Evolutionary conservation across 2,113 vertebrate species (phyloP), one percentile per base, ranked within the genome.

Genomic region (Toxotes chatareus): DNA sequence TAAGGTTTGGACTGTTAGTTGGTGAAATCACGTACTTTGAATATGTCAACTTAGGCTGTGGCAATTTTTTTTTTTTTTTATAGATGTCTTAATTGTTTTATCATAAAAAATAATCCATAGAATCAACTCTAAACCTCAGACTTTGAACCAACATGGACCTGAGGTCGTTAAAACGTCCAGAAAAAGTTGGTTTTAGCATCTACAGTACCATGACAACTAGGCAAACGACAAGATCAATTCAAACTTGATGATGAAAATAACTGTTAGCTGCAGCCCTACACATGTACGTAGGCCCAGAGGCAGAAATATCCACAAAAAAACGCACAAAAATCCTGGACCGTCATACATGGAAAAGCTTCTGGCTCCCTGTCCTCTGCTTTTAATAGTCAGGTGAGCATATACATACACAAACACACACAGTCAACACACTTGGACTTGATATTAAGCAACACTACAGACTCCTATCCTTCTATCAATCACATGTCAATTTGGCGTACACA

Each of bases 391-490:
- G 73, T 66, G 61, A 86, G 7, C 10, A 31, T 10, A 65, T 3
- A 12, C 44, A 13, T 56, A 10, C 46, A 49, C 49, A 73, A 19
- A 57, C 79, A 61, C 76, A 69, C 61, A 66, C 64, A 38, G 19
- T 34, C 44, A 56, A 21, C 8, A 1, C 34, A 21, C 14, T 56
- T 23, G n/a, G 23, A 59, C 72, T 65, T 65, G 51, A 73, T 17
- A 23, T 60, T 9, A 44, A 69, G 76, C 31, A 61, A 77, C 27
- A 27, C 27, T 27, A 27, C 27, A 27, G 1, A 1, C 27, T 27
- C 27, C 27, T 27, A 27, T 27, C 27, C 27, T 27, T 27, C 53
- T 19, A 63, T 79, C 71, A 72, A 80, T 87, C 84, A 87, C 44
- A 65, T 1, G 1, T 23, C 44, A 63, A 47, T 38, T 79, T 4